Percentiles rank a stretch among this genome's conserved stretches.
phyloP scores from a whole-genome alignment of 2,113 vertebrate genomes.

The Puntigrus tetrazona region DNA sequence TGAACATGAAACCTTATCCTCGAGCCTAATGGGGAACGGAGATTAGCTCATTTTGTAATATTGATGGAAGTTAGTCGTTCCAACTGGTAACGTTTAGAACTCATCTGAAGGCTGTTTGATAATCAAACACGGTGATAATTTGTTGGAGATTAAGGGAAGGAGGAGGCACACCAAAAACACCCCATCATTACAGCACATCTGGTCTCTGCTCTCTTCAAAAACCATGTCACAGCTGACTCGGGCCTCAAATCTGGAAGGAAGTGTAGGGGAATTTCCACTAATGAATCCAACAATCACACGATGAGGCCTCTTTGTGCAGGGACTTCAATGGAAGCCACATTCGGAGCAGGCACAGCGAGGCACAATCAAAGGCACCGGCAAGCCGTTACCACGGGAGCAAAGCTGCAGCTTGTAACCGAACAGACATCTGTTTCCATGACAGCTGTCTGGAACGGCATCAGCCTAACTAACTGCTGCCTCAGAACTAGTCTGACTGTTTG shows the following conservation, averaged over 20 bases:
- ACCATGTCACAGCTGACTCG: slow-evolving; percentile 54
- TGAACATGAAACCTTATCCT: neutral
- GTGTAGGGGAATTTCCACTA: slow-evolving; percentile 51
- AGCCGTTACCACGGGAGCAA: slow-evolving; percentile 46
- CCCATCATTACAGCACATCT: slow-evolving; percentile 58
- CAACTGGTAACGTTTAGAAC: neutral
- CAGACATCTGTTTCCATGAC: slow-evolving; percentile 64
- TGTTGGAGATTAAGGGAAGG: slow-evolving; percentile 42
- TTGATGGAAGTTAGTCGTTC: neutral
- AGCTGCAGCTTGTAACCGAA: slow-evolving; percentile 51
- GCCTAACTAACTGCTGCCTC: slow-evolving; percentile 61
- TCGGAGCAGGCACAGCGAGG: slow-evolving; percentile 52
- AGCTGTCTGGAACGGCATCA: slow-evolving; percentile 61
- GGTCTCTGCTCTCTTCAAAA: slow-evolving; percentile 53
- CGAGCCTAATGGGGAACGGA: neutral
- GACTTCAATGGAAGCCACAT: slow-evolving; percentile 56
- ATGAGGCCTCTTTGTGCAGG: slow-evolving; percentile 52
- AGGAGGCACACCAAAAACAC: slow-evolving; percentile 46
- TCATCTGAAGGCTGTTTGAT: slow-evolving; percentile 32
- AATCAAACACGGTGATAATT: slow-evolving; percentile 37
- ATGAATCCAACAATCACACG: slow-evolving; percentile 51
- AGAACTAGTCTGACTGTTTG: slow-evolving; percentile 54
- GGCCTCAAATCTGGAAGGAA: slow-evolving; percentile 52
- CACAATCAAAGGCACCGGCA: slow-evolving; percentile 59
- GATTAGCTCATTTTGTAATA: neutral